Conservation (phyloP, 1,140 invertebrate genomes). For the Drosophila athabasca region DNA sequence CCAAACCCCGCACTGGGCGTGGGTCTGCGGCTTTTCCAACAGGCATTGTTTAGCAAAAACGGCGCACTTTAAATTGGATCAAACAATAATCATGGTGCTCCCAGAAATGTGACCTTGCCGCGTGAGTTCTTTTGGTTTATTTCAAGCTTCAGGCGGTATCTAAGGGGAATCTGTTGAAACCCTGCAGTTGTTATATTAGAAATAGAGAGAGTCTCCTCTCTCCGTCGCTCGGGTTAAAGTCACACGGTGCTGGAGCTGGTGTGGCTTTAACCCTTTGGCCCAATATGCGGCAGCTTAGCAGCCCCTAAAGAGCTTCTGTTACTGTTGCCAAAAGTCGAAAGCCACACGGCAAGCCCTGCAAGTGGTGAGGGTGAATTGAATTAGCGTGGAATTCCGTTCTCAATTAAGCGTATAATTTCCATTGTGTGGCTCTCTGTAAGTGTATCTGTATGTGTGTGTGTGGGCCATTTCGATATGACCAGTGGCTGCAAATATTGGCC, state of each 20-base stretch:
- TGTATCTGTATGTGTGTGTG: neutral
- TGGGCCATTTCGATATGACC: slow-evolving; percentile 24
- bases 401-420: slow-evolving; percentile 68
- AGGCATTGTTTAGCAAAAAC: no score
- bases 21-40: no score
- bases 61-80: no score
- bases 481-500: slow-evolving; percentile 52
- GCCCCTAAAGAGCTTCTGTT: neutral
- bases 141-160: no score
- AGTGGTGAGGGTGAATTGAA: slow-evolving; percentile 58
- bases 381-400: slow-evolving; percentile 71
- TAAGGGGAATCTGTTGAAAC: no score
- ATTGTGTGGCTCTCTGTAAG: slow-evolving; percentile 22
- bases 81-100: no score
- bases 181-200: no score
- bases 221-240: neutral
- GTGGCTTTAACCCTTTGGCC: slow-evolving; percentile 3
- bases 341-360: neutral
- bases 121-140: no score
- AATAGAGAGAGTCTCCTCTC: no score
- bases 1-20: no score
- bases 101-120: no score
- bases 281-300: slow-evolving; percentile 16
- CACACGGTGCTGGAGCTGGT: slow-evolving; percentile 3
- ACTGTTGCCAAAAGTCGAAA: slow-evolving; percentile 6